Percentiles rank a stretch among this genome's conserved stretches.
phyloP scores from a whole-genome alignment of 1,140 invertebrate species.

The Euglossa dilemma region DNA sequence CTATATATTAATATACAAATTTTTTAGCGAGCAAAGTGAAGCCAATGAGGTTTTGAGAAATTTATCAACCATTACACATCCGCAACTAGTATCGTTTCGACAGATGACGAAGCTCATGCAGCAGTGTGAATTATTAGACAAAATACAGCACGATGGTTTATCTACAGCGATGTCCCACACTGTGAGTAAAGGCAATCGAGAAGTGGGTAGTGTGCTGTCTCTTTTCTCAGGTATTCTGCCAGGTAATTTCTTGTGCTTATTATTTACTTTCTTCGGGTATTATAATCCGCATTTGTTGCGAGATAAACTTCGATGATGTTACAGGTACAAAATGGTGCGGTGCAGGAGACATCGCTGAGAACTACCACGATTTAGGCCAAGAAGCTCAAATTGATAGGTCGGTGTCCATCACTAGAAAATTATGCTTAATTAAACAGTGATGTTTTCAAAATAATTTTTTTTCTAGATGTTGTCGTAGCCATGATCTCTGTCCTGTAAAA shows the following conservation, averaged over 20 bases:
- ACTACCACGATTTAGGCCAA: constrained; percentile 91
- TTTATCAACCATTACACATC: constrained; percentile 83
- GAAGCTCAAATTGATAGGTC: constrained; percentile 87
- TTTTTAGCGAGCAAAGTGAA: constrained; percentile 86
- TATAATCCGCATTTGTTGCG: neutral
- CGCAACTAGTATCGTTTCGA: constrained; percentile 85
- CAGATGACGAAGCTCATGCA: constrained; percentile 90
- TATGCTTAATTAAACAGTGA: constrained; percentile 1
- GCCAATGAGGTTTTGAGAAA: constrained; percentile 84
- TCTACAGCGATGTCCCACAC: constrained; percentile 73
- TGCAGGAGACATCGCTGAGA: constrained; percentile 91
- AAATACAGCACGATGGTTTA: constrained; percentile 66
- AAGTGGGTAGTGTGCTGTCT: constrained; percentile 85
- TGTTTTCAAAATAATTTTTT: constrained; percentile 51
- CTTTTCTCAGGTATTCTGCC: constrained; percentile 89
- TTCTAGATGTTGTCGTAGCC: constrained; percentile 89
- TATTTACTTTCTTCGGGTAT: neutral
- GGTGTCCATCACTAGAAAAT: neutral
- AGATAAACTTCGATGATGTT: constrained; percentile 53
- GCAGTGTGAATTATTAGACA: constrained; percentile 86
- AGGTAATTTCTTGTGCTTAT: constrained; percentile 81
- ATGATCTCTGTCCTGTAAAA: constrained; percentile 91
- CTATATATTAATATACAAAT: neutral
- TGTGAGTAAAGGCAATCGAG: constrained; percentile 79
- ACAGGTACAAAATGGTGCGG: constrained; percentile 95